These are phyloP conservation scores for Grapholita molesta DNA, from an alignment of 1,140 invertebrate genomes.

Conservation along the genomic window DNA sequence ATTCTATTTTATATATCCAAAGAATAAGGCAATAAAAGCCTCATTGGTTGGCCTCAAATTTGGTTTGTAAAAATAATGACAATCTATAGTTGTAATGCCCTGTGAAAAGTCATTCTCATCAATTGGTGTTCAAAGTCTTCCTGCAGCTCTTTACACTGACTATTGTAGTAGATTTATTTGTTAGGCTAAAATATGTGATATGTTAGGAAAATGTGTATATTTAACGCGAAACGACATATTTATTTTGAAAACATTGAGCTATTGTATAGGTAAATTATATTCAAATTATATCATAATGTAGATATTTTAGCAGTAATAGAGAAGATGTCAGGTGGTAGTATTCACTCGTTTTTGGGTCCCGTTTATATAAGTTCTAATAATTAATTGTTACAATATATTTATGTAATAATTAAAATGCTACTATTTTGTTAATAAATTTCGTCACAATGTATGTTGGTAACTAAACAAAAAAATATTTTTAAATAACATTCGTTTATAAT, in stretches of 20 bases:
- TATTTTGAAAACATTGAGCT: constrained; percentile 56
- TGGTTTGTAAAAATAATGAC: no score
- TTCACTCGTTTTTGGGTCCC: neutral
- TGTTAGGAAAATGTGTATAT: constrained; percentile 55
- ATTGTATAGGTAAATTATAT: constrained; percentile 46
- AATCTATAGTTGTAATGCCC: no score
- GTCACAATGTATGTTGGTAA: no score
- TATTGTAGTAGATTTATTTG: constrained; percentile 67
- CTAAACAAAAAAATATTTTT: no score
- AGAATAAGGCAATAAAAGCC: no score
- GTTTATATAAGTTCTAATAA: neutral
- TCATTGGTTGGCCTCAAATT: no score
- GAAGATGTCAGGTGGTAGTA: constrained; percentile 17
- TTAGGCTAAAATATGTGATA: constrained; percentile 64
- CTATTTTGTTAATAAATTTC: no score
- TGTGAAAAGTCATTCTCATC: constrained; percentile 27
- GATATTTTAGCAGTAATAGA: constrained; percentile 33
- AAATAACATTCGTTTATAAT: no score
- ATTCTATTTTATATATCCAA: no score
- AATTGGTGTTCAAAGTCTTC: constrained; percentile 68
- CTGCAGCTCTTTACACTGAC: constrained; percentile 77
- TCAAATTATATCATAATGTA: constrained; percentile 25
- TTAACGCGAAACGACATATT: constrained; percentile 41
- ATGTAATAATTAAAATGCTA: no score
- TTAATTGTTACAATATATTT: no score